Evolutionary conservation across 2,888 invertebrate genomes (phyloP), one percentile per base, ranked within the genome.

Genomic region (Cantharis rufa): DNA sequence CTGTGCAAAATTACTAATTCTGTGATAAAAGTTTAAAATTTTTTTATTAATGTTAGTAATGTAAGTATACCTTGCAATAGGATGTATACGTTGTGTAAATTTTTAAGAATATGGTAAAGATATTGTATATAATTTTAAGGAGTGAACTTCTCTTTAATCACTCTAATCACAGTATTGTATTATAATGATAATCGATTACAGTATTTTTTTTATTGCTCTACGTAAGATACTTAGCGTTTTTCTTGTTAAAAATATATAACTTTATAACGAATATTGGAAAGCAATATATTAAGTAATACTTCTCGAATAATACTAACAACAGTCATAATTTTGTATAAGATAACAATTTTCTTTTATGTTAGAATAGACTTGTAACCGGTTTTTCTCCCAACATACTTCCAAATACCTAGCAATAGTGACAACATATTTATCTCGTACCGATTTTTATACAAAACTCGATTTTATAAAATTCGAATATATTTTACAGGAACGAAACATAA

Each of bases 1-100:
- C 62, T 62, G 61, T 73, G 62, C 73, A 72, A 76, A 76, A 72
- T 73, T 76, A 72, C 76, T 72, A 72, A 76, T 76, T 76, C 76
- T 76, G 76, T 76, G 76, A 76, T 76, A 76, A 62, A 18, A 70
- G 32, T 27, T 70, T 70, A 21, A 62, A n/a, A 27, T 18, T 73
- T 71, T 28, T 71, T 21, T 21, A 18, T 66, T 24, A n/a, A 66
- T 66, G 64, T 66, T n/a, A 16, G 64, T 66, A 24, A 24, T 24
- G 13, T 18, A 21, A n/a, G 48, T 48, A 48, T 48, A 48, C n/a
- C 48, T 48, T 48, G 7, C 32, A 48, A 24, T 11, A 72, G 11
- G 15, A 64, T 61, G n/a, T n/a, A 32, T 15, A 62, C 48, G 18
- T 73, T 9, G 28, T 74, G 15, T 74, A 74, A 15, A 69, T 69